phyloP scores from a whole-genome alignment of 2,113 vertebrate species.

The Falco punctatus region DNA sequence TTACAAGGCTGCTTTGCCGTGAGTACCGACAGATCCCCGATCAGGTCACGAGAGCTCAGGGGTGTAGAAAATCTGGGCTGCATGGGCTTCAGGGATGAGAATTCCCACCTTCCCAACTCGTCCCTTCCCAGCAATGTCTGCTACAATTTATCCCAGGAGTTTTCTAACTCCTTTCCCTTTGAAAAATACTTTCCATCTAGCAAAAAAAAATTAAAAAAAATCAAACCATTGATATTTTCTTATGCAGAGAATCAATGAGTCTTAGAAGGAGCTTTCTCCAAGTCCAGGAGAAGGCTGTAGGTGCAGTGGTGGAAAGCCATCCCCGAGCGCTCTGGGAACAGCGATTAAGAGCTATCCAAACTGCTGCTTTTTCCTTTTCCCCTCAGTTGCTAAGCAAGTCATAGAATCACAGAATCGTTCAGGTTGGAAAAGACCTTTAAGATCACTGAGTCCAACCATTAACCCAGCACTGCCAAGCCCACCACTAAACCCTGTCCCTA shows the following conservation, averaged over 20 bases:
- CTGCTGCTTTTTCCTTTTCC: not conserved
- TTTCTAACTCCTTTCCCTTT: not conserved
- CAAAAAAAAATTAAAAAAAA: not conserved
- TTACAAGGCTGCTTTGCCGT: not conserved
- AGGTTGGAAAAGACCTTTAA: too few relatives aligned
- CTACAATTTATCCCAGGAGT: not conserved
- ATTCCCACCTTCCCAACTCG: not conserved
- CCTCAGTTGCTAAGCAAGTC: accelerated
- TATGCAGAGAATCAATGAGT: not conserved
- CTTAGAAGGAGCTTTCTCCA: not conserved
- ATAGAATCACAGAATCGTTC: not conserved
- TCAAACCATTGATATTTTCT: not conserved
- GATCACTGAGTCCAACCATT: too few relatives aligned
- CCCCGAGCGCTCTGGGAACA: not conserved
- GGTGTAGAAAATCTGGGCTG: not conserved
- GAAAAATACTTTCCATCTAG: not conserved
- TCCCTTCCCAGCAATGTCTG: not conserved
- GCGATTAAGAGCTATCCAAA: not conserved
- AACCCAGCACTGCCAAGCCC: too few relatives aligned
- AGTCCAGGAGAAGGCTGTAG: not conserved
- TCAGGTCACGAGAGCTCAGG: accelerated
- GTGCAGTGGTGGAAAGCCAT: not conserved
- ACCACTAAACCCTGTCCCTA: too few relatives aligned
- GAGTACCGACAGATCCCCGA: not conserved
- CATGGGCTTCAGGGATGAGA: not conserved